Percentiles rank a stretch among this genome's conserved stretches.
These are phyloP conservation scores for Drosophila eohydei DNA, from an alignment of 2,888 invertebrate genomes.

Conservation along the genomic window DNA sequence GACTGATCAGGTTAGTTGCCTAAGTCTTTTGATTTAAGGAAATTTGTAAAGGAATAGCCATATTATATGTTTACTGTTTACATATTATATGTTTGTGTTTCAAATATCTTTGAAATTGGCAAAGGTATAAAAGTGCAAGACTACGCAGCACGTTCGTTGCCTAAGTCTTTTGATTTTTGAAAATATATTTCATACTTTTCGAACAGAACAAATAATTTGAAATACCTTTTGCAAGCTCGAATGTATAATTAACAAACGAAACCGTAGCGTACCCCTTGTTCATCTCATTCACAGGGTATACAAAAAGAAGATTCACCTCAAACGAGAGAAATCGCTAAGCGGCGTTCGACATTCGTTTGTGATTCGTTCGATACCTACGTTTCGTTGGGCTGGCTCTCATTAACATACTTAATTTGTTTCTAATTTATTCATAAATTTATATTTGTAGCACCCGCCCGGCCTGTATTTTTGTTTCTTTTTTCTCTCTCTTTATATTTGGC, in stretches of 20 bases:
- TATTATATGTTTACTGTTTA: not conserved
- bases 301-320: constrained; percentile 29
- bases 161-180: constrained; percentile 65
- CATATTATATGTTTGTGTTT: not conserved
- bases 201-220: not conserved
- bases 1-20: not conserved
- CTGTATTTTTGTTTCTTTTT: constrained; percentile 8
- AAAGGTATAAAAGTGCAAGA: not conserved
- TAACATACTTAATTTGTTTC: constrained; percentile 80
- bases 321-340: constrained; percentile 51
- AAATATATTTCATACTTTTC: not conserved
- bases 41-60: not conserved
- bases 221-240: not conserved
- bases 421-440: constrained; percentile 81
- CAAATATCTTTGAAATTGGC: not conserved
- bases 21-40: not conserved
- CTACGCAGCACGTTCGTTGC: constrained; percentile 58
- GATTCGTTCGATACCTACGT: constrained; percentile 38
- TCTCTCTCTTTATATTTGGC: constrained; percentile 34
- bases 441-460: constrained; percentile 72
- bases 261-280: not conserved
- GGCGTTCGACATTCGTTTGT: constrained; percentile 39
- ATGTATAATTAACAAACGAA: not conserved
- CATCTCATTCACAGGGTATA: constrained; percentile 4
- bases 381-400: constrained; percentile 51